Base-by-base conservation (phyloP, 2,888 invertebrate genomes). In the Coenonympha glycerion region DNA sequence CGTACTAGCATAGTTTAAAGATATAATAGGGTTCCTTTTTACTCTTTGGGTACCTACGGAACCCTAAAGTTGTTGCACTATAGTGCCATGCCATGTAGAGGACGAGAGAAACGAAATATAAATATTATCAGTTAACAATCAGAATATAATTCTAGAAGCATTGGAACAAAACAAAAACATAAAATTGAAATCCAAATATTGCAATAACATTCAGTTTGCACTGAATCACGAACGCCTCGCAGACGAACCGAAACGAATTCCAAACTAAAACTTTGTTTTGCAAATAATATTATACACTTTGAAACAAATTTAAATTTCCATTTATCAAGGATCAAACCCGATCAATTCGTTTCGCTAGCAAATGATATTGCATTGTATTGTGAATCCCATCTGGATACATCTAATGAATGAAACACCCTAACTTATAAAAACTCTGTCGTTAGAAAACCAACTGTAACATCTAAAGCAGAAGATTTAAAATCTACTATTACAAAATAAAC, bases 291-390 rank as follows among this genome's bases (percentile, higher is more conserved):
- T n/a, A 74, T 58, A 73, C 68, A 68, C 63, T 68, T 67, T 64
- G 63, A 67, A 73, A 71, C 74, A 74, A 76, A 75, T 79, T 76
- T 71, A 73, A 76, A 79, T 76, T 73, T 72, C 65, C 71, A 78
- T 81, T 78, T 76, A 75, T 78, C 76, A 73, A 65, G 69, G 64
- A 75, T 72, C 69, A 76, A 78, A 80, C 77, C 68, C 68, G 77
- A 76, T 75, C 57, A 62, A 66, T 80, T 79, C 68, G 76, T 63
- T 69, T 64, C 77, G 68, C 74, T 65, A 64, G 67, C 77, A 69
- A 76, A 78, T 76, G 74, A 76, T 74, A 76, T 75, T 68, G 72
- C 71, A 77, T 79, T 78, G 76, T 76, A 67, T 68, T 70, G 66
- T 64, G 64, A 69, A 64, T 66, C 67, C 69, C 71, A 71, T 73